Evolutionary conservation across 1,140 invertebrate species (phyloP), one percentile per base, ranked within the genome.

Genomic region (Drosophila biarmipes): DNA sequence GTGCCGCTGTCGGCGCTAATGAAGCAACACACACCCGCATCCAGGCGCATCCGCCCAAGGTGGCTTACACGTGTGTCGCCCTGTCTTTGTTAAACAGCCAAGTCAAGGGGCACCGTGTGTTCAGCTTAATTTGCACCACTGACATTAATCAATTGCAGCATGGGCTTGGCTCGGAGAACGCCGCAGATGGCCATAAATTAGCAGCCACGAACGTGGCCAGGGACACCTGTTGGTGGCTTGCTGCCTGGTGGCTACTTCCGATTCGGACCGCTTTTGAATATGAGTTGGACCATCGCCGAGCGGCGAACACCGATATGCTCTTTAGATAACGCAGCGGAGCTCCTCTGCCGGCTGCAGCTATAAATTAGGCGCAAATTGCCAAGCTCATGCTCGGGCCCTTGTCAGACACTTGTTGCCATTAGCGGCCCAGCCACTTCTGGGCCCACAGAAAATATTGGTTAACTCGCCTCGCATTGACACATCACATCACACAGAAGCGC

Each of bases 81-180:
- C 37, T 34, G 17, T 29, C 38, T 58, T 42, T 42, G 40, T 10
- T 37, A 53, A 12, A 45, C 15, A 27, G 11, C 15, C 56, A 43
- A n/a, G 52, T 45, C 40, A 71, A 46, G 49, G 66, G 43, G 51
- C 66, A 71, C 6, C 14, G 24, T 29, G 53, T 61, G 68, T 53
- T 53, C 35, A 42, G 58, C 71, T 73, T 74, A 77, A 73, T 80
- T 85, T 80, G 77, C 55, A 64, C 21, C 29, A 11, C 58, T 58
- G 59, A 82, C 82, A 87, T 87, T 87, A 87, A 87, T 87, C 82
- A 87, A 87, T 87, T 82, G 82, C 78, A 58, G 64, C 77, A 53
- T 53, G 54, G 51, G 71, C 21, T 14, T 15, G 38, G 45, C 61
- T 24, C 38, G 42, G 31, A 17, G 72, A 45, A 38, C 4, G 24